phyloP scores from a whole-genome alignment of 2,113 vertebrate species.

The Tachysurus vachellii region DNA sequence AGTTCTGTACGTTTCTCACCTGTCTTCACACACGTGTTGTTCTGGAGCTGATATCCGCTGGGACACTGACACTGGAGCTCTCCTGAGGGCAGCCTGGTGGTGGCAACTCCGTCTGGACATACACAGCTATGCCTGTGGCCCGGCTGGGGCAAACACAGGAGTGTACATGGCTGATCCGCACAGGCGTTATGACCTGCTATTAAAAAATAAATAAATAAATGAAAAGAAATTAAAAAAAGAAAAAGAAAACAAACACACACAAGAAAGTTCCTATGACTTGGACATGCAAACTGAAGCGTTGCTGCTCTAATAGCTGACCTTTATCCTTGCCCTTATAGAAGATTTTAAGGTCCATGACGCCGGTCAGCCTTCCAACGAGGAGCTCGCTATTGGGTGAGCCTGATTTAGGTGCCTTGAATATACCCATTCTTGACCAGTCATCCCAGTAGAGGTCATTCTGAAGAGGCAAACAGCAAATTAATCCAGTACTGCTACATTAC shows the following conservation, averaged over 20 bases:
- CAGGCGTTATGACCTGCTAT: constrained; percentile 85
- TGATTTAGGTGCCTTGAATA: constrained; percentile 90
- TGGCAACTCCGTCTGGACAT: constrained; percentile 84
- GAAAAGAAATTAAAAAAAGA: too few species aligned
- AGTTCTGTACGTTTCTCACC: constrained; percentile 66
- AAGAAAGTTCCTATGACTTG: neutral
- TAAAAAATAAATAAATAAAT: neutral
- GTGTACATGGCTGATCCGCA: constrained; percentile 82
- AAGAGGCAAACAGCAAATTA: neutral
- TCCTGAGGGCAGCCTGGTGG: constrained; percentile 73
- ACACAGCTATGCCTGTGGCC: constrained; percentile 80
- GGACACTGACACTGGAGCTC: constrained; percentile 88
- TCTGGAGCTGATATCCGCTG: constrained; percentile 77
- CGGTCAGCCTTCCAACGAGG: constrained; percentile 84
- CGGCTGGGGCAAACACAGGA: constrained; percentile 88
- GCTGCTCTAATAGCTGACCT: constrained; percentile 69
- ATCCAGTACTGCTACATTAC: neutral
- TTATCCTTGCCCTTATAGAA: constrained; percentile 90
- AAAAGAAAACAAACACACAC: neutral
- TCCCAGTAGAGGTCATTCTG: constrained; percentile 98
- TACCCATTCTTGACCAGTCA: constrained; percentile 96
- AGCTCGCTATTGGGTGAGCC: constrained; percentile 80
- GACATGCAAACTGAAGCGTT: neutral
- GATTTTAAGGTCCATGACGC: constrained; percentile 98
- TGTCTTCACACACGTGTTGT: constrained; percentile 82